Conservation (phyloP, 2,888 invertebrate genomes). For the Tiphia femorata region DNA sequence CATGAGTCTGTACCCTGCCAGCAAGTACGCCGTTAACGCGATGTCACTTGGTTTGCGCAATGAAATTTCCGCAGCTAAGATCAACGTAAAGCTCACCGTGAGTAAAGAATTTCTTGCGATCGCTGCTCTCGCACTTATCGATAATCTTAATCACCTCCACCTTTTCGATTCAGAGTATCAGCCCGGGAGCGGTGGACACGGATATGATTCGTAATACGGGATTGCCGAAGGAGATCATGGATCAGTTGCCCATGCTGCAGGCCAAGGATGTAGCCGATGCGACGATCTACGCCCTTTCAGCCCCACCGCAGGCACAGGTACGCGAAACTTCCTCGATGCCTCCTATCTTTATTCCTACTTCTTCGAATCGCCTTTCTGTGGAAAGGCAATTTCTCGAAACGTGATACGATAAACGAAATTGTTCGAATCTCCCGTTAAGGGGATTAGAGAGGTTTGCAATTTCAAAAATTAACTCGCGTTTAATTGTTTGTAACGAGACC, state of each 20-base stretch:
- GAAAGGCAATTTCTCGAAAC: no score
- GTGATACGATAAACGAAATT: no score
- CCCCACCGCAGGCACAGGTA: slow-evolving; percentile 18
- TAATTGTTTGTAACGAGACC: no score
- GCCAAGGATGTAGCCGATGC: slow-evolving; percentile 33
- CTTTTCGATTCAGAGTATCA: slow-evolving; percentile 57
- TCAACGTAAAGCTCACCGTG: slow-evolving; percentile 68
- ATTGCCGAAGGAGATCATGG: not conserved
- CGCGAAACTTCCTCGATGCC: no score
- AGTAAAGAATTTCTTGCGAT: slow-evolving; percentile 20
- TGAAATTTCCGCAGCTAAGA: slow-evolving; percentile 65
- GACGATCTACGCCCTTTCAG: slow-evolving; percentile 11
- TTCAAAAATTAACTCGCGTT: no score
- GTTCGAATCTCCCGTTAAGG: no score
- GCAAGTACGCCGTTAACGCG: slow-evolving; percentile 71
- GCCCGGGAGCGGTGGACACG: slow-evolving; percentile 61
- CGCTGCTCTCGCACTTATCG: not conserved
- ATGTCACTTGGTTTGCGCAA: slow-evolving; percentile 70
- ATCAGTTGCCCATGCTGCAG: slow-evolving; percentile 28
- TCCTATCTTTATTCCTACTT: no score
- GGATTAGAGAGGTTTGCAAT: no score
- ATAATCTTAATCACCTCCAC: not conserved
- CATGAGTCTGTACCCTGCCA: slow-evolving; percentile 69
- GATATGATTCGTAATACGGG: slow-evolving; percentile 39
- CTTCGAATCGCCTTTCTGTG: no score